A percentile compares a stretch with the other conserved stretches of the same genome.
Evolutionary conservation across 1,140 invertebrate species (phyloP).

Genomic region (Nilaparvata lugens): DNA sequence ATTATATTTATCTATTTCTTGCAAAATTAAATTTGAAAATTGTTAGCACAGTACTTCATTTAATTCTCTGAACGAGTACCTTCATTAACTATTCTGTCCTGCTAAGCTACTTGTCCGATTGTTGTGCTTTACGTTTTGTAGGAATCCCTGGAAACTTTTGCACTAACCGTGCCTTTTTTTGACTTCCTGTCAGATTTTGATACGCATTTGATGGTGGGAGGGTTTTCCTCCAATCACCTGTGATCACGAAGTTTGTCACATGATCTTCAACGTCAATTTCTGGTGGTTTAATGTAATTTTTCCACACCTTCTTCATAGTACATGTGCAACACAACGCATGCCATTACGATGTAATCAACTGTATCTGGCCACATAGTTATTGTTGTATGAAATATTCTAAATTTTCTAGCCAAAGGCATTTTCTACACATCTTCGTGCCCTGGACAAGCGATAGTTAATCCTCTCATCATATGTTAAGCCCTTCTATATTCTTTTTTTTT

Average conservation of each 20-base stretch:
- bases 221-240: not conserved
- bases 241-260: conserved; percentile 1
- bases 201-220: not conserved
- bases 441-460: conserved; percentile 34
- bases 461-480: conserved; percentile 25
- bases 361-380: conserved; percentile 28
- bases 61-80: not conserved
- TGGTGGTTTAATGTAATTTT: not conserved
- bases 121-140: not conserved
- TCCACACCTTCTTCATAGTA: conserved; percentile 9
- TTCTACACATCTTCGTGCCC: conserved; percentile 37
- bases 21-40: too few relatives aligned
- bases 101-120: conserved; percentile 4
- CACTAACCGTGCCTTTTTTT: not conserved
- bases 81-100: conserved; percentile 2
- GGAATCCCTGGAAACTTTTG: not conserved
- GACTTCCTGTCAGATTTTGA: conserved; percentile 18
- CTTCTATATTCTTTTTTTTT: conserved; percentile 19
- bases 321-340: conserved; percentile 17
- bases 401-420: conserved; percentile 40
- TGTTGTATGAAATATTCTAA: conserved; percentile 34
- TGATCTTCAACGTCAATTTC: conserved; percentile 6
- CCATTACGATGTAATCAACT: conserved; percentile 17
- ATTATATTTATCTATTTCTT: too few relatives aligned
- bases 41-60: too few relatives aligned